Base-by-base conservation (phyloP, 2,888 invertebrate genomes). In the Amphipyra berbera region DNA sequence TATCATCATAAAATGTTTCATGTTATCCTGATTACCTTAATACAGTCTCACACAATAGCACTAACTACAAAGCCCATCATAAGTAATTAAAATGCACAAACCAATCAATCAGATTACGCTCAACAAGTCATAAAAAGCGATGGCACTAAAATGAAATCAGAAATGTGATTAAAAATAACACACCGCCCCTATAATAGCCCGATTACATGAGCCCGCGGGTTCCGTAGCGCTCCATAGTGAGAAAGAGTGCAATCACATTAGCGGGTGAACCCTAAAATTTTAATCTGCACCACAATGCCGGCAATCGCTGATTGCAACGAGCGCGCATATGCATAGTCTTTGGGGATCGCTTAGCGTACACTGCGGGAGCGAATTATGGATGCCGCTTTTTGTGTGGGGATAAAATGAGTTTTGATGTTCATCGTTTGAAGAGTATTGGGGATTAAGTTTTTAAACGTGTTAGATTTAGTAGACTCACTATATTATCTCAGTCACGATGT, bases 191-290 rank as follows among this genome's bases (percentile, higher is more conserved):
- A 91, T 90, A 88, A 90, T 88, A 87, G 81, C 65, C 72, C 82
- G 82, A 88, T 86, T 89, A 87, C 90, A 86, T 86, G 83, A 84
- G 78, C 72, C 83, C 82, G 81, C 79, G 81, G 90, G 89, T 89
- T 90, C 90, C 85, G 88, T 81, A 87, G 54, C 41, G 69, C 65
- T 54, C 68, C 27, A 13, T 67, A 82, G 86, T 80, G 85, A 83
- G 87, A 87, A 90, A 90, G 88, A 90, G 90, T 88, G 93, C 95
- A 95, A 95, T 95, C 93, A 91, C 95, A 95, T 95, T 95, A 95
- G 90, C 87, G 93, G 88, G 88, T 94, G 94, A 93, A 93, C 93
- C 93, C 94, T 94, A 94, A 93, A 95, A 94, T 94, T 93, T 94
- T 94, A 95, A 95, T 95, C 95, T 93, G 88, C 84, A 84, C 83